A percentile compares a stretch with the other conserved stretches of the same genome.
Evolutionary conservation across 2,113 vertebrate species (phyloP).

Genomic region (Chrysochloris asiatica): DNA sequence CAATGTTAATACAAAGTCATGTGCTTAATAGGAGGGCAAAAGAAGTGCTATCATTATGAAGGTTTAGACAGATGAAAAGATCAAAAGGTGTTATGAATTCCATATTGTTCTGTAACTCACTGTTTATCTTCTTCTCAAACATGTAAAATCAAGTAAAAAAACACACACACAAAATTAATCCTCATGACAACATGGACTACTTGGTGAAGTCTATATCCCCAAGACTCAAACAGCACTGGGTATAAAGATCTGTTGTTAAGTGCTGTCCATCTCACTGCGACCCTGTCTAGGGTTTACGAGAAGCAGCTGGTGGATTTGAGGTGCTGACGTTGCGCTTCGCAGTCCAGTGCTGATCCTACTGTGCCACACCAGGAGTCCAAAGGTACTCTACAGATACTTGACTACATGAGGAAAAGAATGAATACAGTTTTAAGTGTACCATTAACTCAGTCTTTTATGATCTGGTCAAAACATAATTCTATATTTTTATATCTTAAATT

Average conservation of each 20-base stretch:
- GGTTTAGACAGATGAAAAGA: not conserved
- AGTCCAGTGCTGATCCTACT: no score
- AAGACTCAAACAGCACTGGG: not conserved
- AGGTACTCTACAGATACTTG: not conserved
- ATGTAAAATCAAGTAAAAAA: not conserved
- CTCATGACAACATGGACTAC: not conserved
- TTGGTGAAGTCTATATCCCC: not conserved
- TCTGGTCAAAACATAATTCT: not conserved
- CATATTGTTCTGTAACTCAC: not conserved
- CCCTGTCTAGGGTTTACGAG: no score
- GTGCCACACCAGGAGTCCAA: no score
- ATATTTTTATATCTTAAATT: not conserved
- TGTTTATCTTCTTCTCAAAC: not conserved
- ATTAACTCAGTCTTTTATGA: slow-evolving; percentile 14
- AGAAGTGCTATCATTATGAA: not conserved
- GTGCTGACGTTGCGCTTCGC: no score
- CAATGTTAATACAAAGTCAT: not conserved
- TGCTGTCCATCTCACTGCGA: no score
- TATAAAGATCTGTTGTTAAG: no score
- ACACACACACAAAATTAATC: not conserved
- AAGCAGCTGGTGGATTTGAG: no score
- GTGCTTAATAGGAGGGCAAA: not conserved
- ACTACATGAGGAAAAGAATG: not conserved
- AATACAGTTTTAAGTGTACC: not conserved
- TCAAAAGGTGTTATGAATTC: not conserved